Evolutionary conservation across 2,797 vertebrate species (phyloP).

Genomic region (Mycteria americana): DNA sequence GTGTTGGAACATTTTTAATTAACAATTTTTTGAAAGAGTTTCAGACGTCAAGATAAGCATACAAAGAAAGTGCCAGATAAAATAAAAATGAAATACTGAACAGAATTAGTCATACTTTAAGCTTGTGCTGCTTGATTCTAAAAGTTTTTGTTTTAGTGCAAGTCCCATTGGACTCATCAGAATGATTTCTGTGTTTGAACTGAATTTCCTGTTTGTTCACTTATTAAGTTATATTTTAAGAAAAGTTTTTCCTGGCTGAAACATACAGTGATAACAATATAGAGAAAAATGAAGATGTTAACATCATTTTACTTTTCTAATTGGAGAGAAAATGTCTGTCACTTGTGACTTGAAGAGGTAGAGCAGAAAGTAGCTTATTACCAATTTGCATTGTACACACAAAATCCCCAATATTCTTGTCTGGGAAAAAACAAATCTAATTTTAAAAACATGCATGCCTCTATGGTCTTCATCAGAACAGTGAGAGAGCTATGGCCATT

Average conservation of each 20-base stretch:
- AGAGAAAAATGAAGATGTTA: not conserved
- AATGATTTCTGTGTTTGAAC: constrained; percentile 4
- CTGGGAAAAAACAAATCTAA: not conserved
- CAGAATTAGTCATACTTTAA: constrained; percentile 24
- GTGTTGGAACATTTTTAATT: constrained; percentile 21
- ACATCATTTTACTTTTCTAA: not conserved
- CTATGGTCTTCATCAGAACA: not conserved
- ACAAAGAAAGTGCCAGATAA: constrained; percentile 30
- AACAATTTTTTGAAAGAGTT: not conserved
- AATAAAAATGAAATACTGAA: constrained; percentile 28
- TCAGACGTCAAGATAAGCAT: constrained; percentile 5
- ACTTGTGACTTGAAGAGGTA: not conserved
- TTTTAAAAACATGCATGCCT: not conserved
- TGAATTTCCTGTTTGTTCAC: constrained; percentile 22
- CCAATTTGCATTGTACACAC: not conserved
- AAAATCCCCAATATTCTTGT: not conserved
- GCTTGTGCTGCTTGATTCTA: not conserved
- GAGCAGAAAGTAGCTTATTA: not conserved
- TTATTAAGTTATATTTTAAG: not conserved
- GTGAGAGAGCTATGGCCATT: not conserved
- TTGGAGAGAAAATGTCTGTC: not conserved
- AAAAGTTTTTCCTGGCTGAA: not conserved
- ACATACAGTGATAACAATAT: not conserved
- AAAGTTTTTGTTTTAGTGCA: not conserved
- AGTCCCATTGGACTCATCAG: not conserved